Percentiles rank a stretch among this genome's conserved stretches.
Conservation (phyloP, 2,797 vertebrate genomes). For the Parauchenoglanis punctatus region DNA sequence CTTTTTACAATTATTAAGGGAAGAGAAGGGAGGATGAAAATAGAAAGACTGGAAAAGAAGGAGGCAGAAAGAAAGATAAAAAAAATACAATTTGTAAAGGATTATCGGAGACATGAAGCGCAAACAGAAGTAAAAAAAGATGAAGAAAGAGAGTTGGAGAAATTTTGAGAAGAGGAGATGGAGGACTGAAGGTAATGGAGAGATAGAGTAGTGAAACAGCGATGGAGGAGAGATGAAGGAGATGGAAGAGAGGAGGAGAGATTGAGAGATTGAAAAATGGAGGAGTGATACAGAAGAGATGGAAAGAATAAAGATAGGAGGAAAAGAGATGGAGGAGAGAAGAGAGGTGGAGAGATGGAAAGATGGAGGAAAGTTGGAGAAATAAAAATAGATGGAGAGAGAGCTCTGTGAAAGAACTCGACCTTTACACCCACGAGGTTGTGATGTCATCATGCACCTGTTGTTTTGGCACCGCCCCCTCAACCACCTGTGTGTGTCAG, state of each 20-base stretch:
- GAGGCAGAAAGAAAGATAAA: not conserved
- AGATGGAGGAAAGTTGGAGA: not conserved
- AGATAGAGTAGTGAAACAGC: not conserved
- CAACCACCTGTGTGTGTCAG: constrained; percentile 56
- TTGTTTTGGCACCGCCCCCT: constrained; percentile 42
- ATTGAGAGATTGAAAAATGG: no score
- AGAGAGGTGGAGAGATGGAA: not conserved
- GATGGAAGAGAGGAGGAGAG: not conserved
- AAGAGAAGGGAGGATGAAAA: not conserved
- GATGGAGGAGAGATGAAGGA: not conserved
- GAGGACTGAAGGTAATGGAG: not conserved
- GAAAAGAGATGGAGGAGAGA: not conserved
- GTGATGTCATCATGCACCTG: constrained; percentile 49
- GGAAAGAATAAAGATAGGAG: not conserved
- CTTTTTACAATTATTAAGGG: no score
- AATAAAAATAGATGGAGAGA: not conserved
- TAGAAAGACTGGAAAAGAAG: not conserved
- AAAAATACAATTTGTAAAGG: not conserved
- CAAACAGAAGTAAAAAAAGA: not conserved
- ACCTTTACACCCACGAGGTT: constrained; percentile 12
- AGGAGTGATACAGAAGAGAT: no score
- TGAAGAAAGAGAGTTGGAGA: no score
- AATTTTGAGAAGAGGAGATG: not conserved
- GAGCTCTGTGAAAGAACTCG: not conserved
- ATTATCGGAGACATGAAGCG: not conserved